Conservation (phyloP, 2,888 invertebrate genomes). For the Hydrotaea cyrtoneurina region DNA sequence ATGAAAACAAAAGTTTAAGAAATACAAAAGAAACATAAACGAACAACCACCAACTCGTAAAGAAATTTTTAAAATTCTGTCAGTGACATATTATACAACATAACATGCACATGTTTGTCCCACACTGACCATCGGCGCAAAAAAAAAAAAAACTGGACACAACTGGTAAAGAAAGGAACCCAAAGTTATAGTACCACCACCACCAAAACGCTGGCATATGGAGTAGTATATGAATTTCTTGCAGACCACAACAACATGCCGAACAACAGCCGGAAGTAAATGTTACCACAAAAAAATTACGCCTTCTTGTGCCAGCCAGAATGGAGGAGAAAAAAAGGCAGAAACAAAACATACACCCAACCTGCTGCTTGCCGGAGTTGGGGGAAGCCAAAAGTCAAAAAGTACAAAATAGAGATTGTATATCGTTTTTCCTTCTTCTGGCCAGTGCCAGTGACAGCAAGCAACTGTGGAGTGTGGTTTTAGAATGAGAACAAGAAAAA, state of each 20-base stretch:
- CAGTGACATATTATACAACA: slow-evolving; percentile 61
- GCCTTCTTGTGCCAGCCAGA: slow-evolving; percentile 55
- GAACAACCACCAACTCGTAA: background rate
- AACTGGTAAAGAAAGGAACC: background rate
- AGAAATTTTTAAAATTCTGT: slow-evolving; percentile 56
- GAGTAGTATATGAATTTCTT: slow-evolving; percentile 74
- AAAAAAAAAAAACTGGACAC: too few species aligned
- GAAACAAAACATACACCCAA: slow-evolving; percentile 47
- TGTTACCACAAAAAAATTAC: slow-evolving; percentile 68
- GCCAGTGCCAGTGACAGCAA: slow-evolving; percentile 23
- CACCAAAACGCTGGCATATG: slow-evolving; percentile 35
- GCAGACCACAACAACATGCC: slow-evolving; percentile 70
- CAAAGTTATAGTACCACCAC: background rate
- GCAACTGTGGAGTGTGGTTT: slow-evolving; percentile 28
- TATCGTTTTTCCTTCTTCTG: background rate
- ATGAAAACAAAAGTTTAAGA: background rate
- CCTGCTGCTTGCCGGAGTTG: slow-evolving; percentile 12
- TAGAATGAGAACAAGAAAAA: slow-evolving; percentile 1
- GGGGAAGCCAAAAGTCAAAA: slow-evolving; percentile 24
- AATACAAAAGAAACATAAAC: background rate
- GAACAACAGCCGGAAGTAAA: slow-evolving; percentile 67
- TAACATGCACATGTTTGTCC: slow-evolving; percentile 53
- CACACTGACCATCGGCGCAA: slow-evolving; percentile 27
- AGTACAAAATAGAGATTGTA: slow-evolving; percentile 24
- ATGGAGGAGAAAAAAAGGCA: background rate